These are phyloP conservation scores for Ernsta delagoae DNA, from an alignment of 2,888 invertebrate species.

Conservation along the genomic window DNA sequence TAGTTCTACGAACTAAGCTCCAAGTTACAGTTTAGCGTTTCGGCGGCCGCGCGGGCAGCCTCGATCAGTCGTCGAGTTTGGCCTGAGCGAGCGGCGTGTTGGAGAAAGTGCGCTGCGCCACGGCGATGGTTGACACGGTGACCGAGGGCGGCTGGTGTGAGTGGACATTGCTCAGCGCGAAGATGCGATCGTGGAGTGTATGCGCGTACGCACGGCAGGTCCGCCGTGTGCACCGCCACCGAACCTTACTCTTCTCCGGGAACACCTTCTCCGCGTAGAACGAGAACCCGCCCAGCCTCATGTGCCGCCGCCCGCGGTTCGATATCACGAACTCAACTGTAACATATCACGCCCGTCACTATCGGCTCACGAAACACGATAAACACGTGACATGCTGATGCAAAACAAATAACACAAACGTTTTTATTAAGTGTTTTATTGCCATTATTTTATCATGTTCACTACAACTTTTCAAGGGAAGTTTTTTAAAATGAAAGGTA, in stretches of 20 bases:
- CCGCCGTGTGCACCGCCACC: conserved; percentile 81
- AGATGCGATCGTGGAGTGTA: conserved; percentile 78
- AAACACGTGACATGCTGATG: background rate
- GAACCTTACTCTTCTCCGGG: conserved; percentile 81
- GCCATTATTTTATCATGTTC: background rate
- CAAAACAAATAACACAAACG: background rate
- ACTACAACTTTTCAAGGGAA: too few relatives aligned
- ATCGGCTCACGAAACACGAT: conserved; percentile 39
- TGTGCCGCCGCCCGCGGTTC: conserved; percentile 79
- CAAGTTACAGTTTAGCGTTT: background rate
- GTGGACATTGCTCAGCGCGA: conserved; percentile 79
- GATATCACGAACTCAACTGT: conserved; percentile 84
- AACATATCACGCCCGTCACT: conserved; percentile 66
- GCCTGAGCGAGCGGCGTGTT: conserved; percentile 56
- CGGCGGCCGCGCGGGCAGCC: background rate
- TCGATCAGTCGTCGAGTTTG: conserved; percentile 65
- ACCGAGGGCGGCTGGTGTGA: conserved; percentile 71
- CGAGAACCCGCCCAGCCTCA: conserved; percentile 80
- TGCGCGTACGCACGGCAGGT: conserved; percentile 82
- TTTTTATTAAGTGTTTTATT: background rate
- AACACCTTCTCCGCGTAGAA: conserved; percentile 83
- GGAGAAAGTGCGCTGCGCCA: conserved; percentile 47
- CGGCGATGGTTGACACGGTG: conserved; percentile 6
- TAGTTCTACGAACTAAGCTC: too few relatives aligned
- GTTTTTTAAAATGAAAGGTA: too few relatives aligned